Percentiles rank a stretch among this genome's conserved stretches.
phyloP scores from a whole-genome alignment of 1,140 invertebrate genomes.

The Drosophila grimshawi region DNA sequence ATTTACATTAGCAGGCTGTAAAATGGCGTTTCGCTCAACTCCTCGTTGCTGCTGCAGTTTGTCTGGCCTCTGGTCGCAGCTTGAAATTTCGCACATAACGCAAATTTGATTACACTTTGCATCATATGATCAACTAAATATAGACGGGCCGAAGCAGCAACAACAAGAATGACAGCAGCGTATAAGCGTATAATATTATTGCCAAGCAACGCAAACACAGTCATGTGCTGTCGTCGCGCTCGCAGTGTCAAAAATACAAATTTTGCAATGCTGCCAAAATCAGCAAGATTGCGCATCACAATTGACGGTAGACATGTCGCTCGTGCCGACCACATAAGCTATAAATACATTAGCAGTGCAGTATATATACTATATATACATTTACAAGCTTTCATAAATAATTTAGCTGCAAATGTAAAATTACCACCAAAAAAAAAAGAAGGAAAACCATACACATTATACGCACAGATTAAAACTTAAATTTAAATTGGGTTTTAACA shows the following conservation, averaged over 20 bases:
- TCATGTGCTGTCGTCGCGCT: constrained; percentile 56
- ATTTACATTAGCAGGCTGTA: constrained; percentile 38
- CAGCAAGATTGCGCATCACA: constrained; percentile 23
- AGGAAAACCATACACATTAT: not conserved
- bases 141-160: constrained; percentile 19
- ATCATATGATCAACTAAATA: constrained; percentile 59
- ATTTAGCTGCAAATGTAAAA: constrained; percentile 26
- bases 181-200: constrained; percentile 16
- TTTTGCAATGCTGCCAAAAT: constrained; percentile 76
- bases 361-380: constrained; percentile 2
- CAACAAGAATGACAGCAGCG: constrained; percentile 17
- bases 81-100: constrained; percentile 58
- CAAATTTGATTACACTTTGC: constrained; percentile 44
- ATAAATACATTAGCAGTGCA: constrained; percentile 14
- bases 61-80: not conserved
- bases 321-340: constrained; percentile 37
- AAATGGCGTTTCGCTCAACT: constrained; percentile 33
- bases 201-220: constrained; percentile 33
- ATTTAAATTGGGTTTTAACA: constrained; percentile 25
- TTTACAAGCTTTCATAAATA: not conserved
- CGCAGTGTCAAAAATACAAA: constrained; percentile 54
- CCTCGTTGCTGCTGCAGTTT: constrained; percentile 26
- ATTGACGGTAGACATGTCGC: constrained; percentile 17
- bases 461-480: constrained; percentile 6
- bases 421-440: not conserved